Base-by-base conservation (phyloP, 2,888 invertebrate genomes). In the Orthosia incerta region DNA sequence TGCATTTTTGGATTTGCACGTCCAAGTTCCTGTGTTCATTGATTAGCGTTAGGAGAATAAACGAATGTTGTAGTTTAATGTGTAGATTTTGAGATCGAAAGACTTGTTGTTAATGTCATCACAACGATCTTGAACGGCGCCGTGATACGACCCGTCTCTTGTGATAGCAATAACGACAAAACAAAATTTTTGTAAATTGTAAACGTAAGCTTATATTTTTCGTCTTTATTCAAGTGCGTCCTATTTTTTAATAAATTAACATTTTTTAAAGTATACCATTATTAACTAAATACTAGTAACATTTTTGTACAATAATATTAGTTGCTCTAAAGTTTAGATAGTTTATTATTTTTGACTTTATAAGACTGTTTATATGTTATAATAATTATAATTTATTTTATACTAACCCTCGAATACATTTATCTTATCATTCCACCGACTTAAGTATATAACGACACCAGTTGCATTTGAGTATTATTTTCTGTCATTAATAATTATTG, bases 401-500 rank as follows among this genome's bases (percentile, higher is more conserved):
- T 89, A 88, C 87, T 93, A 91, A 92, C 91, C 88, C 94, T 95
- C 92, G 92, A 94, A 94, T 95, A 92, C 90, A 90, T 89, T 88
- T 77, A 87, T 91, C 85, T 89, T 89, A 93, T 90, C 94, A 96
- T 96, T 96, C 96, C 96, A 96, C 96, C 96, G 96, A 95, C 76
- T 91, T 91, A 91, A 93, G 92, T 94, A 93, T 94, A 94, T 84
- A 87, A 86, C 82, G 89, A 90, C 87, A 92, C 93, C 93, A 94
- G 92, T 93, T 92, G 90, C 89, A 92, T 92, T 92, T 90, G 90
- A 93, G 94, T 94, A 94, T 94, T 94, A 93, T 90, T 89, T 90
- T 89, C 86, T 87, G 80, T 89, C 84, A 87, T 88, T 85, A 86
- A 88, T 63, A 86, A 88, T 63, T 79, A 73, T 79, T 80, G 66